Conservation (phyloP, 92 coral and sea anemone species). For the Pocillopora meandrina region DNA sequence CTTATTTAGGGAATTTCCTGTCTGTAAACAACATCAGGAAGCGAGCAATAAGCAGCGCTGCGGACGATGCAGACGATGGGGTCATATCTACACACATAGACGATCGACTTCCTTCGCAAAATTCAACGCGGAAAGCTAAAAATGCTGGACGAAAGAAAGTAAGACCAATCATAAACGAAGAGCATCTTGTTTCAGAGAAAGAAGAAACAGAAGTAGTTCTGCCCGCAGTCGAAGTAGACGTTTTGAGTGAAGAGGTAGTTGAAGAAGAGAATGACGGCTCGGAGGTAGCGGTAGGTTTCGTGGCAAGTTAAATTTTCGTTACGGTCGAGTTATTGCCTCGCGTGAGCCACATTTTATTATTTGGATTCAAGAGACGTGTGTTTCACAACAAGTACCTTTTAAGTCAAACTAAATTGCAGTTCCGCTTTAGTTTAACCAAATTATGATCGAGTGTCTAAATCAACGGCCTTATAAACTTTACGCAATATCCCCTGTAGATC, state of each 20-base stretch:
- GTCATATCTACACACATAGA: neutral
- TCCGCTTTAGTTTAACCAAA: neutral
- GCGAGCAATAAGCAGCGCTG: slow-evolving; percentile 7
- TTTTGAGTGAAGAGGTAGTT: neutral
- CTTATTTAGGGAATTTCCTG: slow-evolving; percentile 17
- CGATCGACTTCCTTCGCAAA: neutral
- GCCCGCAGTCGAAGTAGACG: neutral
- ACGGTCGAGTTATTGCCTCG: neutral
- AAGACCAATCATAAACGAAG: neutral
- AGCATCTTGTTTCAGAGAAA: neutral
- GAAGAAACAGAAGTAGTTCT: slow-evolving; percentile 14
- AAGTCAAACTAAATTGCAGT: neutral
- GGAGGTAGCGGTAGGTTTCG: slow-evolving; percentile 2
- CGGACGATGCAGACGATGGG: neutral
- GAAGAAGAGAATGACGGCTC: neutral
- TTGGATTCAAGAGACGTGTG: neutral
- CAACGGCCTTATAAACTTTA: neutral
- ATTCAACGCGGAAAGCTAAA: slow-evolving; percentile 21
- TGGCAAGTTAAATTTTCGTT: neutral
- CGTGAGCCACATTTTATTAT: neutral
- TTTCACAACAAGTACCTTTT: neutral
- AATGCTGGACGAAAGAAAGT: slow-evolving; percentile 14
- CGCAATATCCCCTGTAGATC: neutral
- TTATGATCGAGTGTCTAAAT: neutral
- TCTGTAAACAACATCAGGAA: slow-evolving; percentile 40